Evolutionary conservation across 1,140 invertebrate species (phyloP), one percentile per base, ranked within the genome.

Genomic region (Drosophila fuyamai): DNA sequence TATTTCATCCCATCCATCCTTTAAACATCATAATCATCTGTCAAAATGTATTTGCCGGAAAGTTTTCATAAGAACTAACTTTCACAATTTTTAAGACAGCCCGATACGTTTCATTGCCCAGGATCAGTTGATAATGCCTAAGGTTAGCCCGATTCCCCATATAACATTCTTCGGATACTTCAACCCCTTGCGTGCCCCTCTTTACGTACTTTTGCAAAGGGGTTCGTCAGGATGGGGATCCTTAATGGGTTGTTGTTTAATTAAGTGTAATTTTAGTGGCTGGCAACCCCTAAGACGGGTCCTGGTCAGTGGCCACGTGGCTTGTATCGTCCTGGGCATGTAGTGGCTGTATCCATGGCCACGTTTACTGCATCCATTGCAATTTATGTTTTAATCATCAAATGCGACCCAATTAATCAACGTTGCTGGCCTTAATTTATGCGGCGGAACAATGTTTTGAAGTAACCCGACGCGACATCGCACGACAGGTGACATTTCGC

Each of bases 361-460:
- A 50, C 48, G 53, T 72, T 77, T 77, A 70, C 38, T 77, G 59
- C 79, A 81, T 81, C 55, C 57, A 76, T 60, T 88, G 83, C 79
- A 86, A 86, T 86, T 86, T 86, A 86, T 86, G 83, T 86, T 86
- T 86, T 86, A 86, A 86, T 86, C 83, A 86, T 86, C 84, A 88
- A 86, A 86, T 59, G 76, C 67, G 72, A 83, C 58, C 79, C 83
- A 86, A 88, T 88, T 88, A 86, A 86, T 86, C 83, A 86, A 83
- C 66, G 56, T 83, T 47, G 65, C 62, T 63, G 60, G 50, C 60
- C 57, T 56, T 84, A 84, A 88, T 89, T 84, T 88, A 88, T 88
- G 84, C 84, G 77, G 80, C 80, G 77, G 84, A 88, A 84, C 83
- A 74, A 47, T 80, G 76, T 80, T 83, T 89, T 79, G 76, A 83